Percentiles rank a stretch among this genome's conserved stretches.
phyloP scores from a whole-genome alignment of 2,888 invertebrate species.

The Strigamia maritima region DNA sequence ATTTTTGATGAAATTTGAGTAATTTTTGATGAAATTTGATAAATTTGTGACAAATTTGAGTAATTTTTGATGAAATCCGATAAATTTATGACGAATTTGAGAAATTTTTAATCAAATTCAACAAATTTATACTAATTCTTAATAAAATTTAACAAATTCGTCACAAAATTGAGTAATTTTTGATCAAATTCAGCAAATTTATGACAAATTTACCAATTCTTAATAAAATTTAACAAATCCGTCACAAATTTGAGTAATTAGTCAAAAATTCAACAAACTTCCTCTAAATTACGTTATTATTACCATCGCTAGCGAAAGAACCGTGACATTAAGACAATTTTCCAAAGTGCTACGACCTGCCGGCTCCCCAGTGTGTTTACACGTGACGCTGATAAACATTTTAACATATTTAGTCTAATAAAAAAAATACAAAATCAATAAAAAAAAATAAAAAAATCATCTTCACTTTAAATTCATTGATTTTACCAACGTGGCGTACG shows the following conservation, averaged over 20 bases:
- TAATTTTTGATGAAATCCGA: background rate
- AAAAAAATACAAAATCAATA: background rate
- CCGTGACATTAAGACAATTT: conserved; percentile 76
- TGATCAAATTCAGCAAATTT: too few species aligned
- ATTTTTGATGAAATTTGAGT: too few species aligned
- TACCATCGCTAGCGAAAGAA: conserved; percentile 78
- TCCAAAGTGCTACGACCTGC: conserved; percentile 88
- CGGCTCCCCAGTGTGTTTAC: conserved; percentile 73
- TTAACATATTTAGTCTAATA: conserved; percentile 64
- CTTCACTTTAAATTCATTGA: background rate
- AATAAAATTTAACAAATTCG: background rate
- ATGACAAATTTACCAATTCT: too few species aligned
- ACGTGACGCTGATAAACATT: conserved; percentile 65
- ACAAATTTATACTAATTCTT: too few species aligned
- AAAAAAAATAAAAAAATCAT: background rate
- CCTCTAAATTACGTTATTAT: background rate
- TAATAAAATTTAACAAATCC: too few species aligned
- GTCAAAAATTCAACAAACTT: background rate
- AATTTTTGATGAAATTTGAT: background rate
- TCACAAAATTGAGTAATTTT: too few species aligned
- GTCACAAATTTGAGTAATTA: too few species aligned
- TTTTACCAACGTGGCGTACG: conserved; percentile 68
- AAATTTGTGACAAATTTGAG: too few species aligned
- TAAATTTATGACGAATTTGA: too few species aligned
- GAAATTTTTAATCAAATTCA: too few species aligned